Conservation (phyloP, 35 echinoderm and acorn worm species). For the Apostichopus japonicus region DNA sequence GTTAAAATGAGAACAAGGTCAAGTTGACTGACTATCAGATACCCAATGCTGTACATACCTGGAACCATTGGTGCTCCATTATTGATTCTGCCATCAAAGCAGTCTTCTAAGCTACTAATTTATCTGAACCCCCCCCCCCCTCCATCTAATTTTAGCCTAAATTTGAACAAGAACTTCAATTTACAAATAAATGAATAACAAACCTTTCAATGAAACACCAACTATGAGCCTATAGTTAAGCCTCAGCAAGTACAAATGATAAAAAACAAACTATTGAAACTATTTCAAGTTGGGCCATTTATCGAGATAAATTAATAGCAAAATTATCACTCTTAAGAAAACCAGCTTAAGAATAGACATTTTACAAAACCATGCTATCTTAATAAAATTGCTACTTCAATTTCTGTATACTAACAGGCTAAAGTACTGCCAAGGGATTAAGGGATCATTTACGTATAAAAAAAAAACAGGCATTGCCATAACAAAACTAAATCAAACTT, state of each 20-base stretch:
- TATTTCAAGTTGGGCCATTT: background rate
- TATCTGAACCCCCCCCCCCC: no score
- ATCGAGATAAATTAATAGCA: background rate
- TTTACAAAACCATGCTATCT: background rate
- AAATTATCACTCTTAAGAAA: background rate
- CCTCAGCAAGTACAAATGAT: background rate
- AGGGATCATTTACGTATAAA: background rate
- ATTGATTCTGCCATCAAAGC: no score
- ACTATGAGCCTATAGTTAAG: background rate
- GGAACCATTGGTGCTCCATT: no score
- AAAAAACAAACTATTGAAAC: background rate
- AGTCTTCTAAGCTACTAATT: no score
- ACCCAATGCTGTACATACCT: no score
- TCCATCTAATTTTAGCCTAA: no score
- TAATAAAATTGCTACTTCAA: background rate
- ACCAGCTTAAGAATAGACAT: background rate
- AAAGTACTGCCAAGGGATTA: background rate
- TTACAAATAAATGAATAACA: background rate
- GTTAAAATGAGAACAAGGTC: no score
- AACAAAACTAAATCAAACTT: background rate
- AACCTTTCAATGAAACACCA: background rate
- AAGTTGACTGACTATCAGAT: no score
- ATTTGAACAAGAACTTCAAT: no score
- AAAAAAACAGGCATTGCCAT: background rate
- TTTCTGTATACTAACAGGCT: background rate